Evolutionary conservation across 2,113 vertebrate genomes (phyloP).

Genomic region (Corythornis madagascariensis): DNA sequence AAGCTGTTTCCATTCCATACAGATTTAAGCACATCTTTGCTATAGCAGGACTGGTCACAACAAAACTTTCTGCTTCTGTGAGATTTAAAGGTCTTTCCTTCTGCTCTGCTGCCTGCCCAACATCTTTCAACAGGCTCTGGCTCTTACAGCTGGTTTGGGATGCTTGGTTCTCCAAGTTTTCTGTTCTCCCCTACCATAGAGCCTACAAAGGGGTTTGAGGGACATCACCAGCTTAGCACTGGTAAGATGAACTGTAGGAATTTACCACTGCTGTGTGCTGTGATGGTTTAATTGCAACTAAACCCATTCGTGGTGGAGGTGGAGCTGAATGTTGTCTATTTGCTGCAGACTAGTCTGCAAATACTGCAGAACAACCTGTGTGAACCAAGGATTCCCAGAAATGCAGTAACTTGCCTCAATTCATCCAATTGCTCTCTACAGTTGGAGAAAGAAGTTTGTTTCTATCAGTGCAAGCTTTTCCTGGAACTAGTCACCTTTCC

Average conservation of each 20-base stretch:
- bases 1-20: background rate
- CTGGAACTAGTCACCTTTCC: background rate
- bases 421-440: background rate
- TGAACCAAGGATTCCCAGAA: background rate
- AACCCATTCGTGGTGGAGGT: background rate
- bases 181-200: background rate
- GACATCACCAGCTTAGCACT: background rate
- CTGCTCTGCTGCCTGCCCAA: background rate
- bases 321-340: background rate
- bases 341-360: background rate
- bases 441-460: background rate
- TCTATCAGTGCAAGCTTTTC: background rate
- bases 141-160: background rate
- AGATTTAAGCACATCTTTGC: background rate
- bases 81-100: background rate
- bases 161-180: background rate
- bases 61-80: background rate
- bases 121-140: background rate
- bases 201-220: background rate
- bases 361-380: background rate
- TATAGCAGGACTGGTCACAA: background rate
- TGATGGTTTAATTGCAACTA: background rate
- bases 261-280: background rate
- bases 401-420: background rate
- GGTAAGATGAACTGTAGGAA: background rate